Evolutionary conservation across 2,797 vertebrate species (phyloP).

Genomic region (Numenius phaeopus): DNA sequence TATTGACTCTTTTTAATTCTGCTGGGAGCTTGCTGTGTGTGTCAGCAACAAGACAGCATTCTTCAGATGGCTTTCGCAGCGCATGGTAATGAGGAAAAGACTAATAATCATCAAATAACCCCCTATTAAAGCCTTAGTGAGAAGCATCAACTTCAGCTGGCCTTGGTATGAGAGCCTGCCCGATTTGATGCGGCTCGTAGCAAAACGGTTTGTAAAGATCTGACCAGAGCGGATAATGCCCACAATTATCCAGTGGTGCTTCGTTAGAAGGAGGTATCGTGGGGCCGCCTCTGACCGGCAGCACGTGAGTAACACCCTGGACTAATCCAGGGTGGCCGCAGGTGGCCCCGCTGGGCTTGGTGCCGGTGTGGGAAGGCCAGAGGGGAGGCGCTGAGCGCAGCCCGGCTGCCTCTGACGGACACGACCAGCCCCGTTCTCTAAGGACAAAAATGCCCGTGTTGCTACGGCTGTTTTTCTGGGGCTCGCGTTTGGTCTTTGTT

Average conservation of each 20-base stretch:
- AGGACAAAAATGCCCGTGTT: fast-evolving
- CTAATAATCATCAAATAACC: constrained; percentile 78
- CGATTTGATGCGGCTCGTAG: neutral
- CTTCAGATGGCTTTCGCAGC: constrained; percentile 66
- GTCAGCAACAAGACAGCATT: neutral
- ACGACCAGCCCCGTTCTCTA: fast-evolving
- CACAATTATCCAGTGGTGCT: neutral
- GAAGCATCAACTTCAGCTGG: neutral
- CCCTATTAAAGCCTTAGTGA: constrained; percentile 75
- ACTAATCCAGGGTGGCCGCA: neutral
- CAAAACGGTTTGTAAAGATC: neutral
- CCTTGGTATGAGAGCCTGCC: neutral
- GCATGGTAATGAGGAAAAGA: constrained; percentile 80
- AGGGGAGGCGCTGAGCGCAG: neutral
- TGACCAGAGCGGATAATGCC: constrained; percentile 10
- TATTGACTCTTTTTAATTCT: neutral
- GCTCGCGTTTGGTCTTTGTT: fast-evolving
- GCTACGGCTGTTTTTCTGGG: fast-evolving
- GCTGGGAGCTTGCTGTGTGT: constrained; percentile 1
- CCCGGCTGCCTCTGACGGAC: fast-evolving
- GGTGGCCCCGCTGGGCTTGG: neutral
- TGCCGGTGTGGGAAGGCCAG: fast-evolving
- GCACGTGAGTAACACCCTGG: constrained; percentile 26
- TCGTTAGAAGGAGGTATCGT: constrained; percentile 21
- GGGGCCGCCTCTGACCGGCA: neutral